Evolutionary conservation across 1,140 invertebrate genomes (phyloP).

Genomic region (Sitodiplosis mosellana): DNA sequence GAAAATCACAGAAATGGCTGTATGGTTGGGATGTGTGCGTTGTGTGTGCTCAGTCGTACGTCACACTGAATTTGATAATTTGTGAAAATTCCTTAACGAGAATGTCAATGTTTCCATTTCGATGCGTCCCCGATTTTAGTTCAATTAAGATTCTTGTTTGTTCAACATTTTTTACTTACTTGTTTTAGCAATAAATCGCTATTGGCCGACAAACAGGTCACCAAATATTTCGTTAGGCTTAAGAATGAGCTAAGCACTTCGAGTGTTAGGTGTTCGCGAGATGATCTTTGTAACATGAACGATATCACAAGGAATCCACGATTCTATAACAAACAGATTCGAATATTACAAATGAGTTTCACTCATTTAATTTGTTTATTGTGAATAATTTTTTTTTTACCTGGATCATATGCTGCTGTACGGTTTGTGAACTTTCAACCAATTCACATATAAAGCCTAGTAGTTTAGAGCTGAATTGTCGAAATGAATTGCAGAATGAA

Average conservation of each 20-base stretch:
- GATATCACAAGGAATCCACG: slow-evolving; percentile 96
- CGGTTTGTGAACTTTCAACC: slow-evolving; percentile 87
- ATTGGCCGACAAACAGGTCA: slow-evolving; percentile 81
- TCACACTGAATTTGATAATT: background rate
- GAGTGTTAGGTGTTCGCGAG: slow-evolving; percentile 80
- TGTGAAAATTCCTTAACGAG: background rate
- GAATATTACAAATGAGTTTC: background rate
- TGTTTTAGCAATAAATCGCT: slow-evolving; percentile 90
- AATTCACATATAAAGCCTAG: slow-evolving; percentile 94
- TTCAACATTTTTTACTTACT: slow-evolving; percentile 33
- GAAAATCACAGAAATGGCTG: no score
- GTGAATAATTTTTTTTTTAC: background rate
- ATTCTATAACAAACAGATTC: slow-evolving; percentile 28
- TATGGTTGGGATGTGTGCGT: no score
- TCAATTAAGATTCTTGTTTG: background rate
- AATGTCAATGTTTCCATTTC: background rate
- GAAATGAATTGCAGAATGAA: no score
- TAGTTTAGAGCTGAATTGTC: slow-evolving; percentile 70
- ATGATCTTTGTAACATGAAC: slow-evolving; percentile 86
- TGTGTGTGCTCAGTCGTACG: no score
- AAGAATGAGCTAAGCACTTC: slow-evolving; percentile 87
- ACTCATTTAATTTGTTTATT: background rate
- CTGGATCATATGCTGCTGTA: slow-evolving; percentile 98
- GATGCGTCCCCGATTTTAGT: background rate
- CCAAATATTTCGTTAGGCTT: slow-evolving; percentile 88